A percentile compares a stretch with the other conserved stretches of the same genome.
phyloP scores from a whole-genome alignment of 1,140 invertebrate genomes.

The Dendroctonus ponderosae region DNA sequence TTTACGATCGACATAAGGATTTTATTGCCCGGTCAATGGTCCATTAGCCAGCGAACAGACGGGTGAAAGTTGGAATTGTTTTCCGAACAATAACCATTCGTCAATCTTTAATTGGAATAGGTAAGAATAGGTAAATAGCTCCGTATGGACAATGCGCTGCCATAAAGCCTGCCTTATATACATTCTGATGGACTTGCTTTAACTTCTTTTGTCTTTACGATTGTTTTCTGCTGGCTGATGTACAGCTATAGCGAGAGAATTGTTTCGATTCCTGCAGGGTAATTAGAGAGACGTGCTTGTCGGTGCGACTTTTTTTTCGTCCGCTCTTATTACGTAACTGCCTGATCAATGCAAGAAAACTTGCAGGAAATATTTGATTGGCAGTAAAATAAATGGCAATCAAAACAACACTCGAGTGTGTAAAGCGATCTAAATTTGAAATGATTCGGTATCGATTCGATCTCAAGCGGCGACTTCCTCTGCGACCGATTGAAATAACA shows the following conservation, averaged over 20 bases:
- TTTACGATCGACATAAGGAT: conserved; percentile 15
- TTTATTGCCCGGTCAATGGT: conserved; percentile 25
- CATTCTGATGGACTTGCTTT: conserved; percentile 47
- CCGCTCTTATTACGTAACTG: not conserved
- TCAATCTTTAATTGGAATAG: conserved; percentile 50
- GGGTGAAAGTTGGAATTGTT: conserved; percentile 49
- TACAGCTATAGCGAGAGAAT: conserved; percentile 36
- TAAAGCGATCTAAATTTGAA: not conserved
- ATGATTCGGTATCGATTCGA: not conserved
- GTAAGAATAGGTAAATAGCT: conserved; percentile 51
- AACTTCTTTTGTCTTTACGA: conserved; percentile 47
- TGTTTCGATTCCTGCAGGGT: conserved; percentile 32
- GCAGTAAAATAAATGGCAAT: no score
- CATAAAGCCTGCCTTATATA: conserved; percentile 48
- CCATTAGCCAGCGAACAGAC: conserved; percentile 23
- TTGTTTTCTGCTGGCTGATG: conserved; percentile 39
- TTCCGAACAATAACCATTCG: conserved; percentile 48
- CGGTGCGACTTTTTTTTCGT: conserved; percentile 1
- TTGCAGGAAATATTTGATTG: not conserved
- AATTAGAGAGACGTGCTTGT: conserved; percentile 30
- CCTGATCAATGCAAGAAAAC: not conserved
- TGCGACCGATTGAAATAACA: conserved; percentile 28
- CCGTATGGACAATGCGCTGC: conserved; percentile 41
- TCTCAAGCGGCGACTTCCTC: conserved; percentile 11
- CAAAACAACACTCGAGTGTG: not conserved